phyloP scores from a whole-genome alignment of 1,140 invertebrate species.

The Phymastichus coffea region DNA sequence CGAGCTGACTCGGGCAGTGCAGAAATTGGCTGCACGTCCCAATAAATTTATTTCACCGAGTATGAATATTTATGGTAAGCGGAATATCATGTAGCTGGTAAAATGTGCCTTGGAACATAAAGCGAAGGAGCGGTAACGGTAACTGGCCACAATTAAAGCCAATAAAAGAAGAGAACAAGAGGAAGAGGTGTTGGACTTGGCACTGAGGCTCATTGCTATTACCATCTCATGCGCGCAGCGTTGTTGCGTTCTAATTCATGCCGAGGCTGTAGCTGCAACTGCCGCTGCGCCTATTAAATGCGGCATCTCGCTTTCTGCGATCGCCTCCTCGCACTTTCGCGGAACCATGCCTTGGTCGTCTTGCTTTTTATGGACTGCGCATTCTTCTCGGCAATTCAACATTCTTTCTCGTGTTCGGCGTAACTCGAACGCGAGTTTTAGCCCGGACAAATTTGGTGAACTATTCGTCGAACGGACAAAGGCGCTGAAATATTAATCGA shows the following conservation, averaged over 20 bases:
- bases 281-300: conserved; percentile 31
- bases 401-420: not conserved
- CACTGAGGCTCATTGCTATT: conserved; percentile 32
- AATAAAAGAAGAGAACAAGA: conserved; percentile 1
- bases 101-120: not conserved
- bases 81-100: not conserved
- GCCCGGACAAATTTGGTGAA: no score
- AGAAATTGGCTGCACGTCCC: no score
- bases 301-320: no score
- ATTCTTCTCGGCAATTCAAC: not conserved
- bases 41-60: no score
- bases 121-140: conserved; percentile 6
- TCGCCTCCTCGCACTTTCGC: conserved; percentile 1
- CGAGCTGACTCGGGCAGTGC: no score
- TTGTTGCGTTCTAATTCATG: conserved; percentile 37
- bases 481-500: no score
- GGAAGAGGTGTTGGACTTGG: conserved; percentile 3
- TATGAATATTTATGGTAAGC: not conserved
- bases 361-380: not conserved
- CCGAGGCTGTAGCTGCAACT: conserved; percentile 21
- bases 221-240: conserved; percentile 28
- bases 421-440: no score
- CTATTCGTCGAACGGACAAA: no score
- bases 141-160: conserved; percentile 14
- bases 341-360: no score